Evolutionary conservation across 1,140 invertebrate species (phyloP), one percentile per base, ranked within the genome.

Genomic region (Berghia stephanieae): DNA sequence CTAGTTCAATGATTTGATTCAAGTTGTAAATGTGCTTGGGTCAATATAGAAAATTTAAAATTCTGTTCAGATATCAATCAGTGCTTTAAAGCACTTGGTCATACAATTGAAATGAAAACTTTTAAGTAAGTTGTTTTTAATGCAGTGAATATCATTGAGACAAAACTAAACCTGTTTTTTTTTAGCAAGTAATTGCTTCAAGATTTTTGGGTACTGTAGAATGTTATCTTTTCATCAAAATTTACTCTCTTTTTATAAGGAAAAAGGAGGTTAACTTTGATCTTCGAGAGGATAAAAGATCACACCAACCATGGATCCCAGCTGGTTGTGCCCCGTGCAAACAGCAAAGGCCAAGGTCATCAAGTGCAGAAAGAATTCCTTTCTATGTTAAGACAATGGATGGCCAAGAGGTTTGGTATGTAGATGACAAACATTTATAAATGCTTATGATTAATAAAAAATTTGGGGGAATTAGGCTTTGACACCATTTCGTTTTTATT

Each of bases 221-320:
- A 36, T 68, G 66, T 16, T 38, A 21, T 38, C 10, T 31, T 6
- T 5, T 38, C 4, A 5, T 31, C 42, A 18, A 38, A 31, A 38
- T 6, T 24, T 10, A 16, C 8, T 44, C 24, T 70, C 36, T 16
- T 57, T 2, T 40, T 46, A 46, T 6, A 42, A 76, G 69, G 49
- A 71, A 66, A n/a, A 79, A 77, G 43, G 68, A 43, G 6, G 78
- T 79, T 40, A 79, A 72, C 52, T 79, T 79, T 66, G 73, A 63
- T 27, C 36, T 69, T 1, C 46, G 13, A 6, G 36, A 24, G 34
- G 42, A 75, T 13, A 44, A 40, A 46, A 21, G 43, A 34, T 42
- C 66, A 6, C 2, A 57, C 27, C 16, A 31, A 49, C 68, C 73
- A 70, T 66, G 73, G 72, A 31, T 79, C 44, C 73, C 68, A 66